phyloP scores from a whole-genome alignment of 2,797 vertebrate genomes.

The Rhyacichthys aspro region DNA sequence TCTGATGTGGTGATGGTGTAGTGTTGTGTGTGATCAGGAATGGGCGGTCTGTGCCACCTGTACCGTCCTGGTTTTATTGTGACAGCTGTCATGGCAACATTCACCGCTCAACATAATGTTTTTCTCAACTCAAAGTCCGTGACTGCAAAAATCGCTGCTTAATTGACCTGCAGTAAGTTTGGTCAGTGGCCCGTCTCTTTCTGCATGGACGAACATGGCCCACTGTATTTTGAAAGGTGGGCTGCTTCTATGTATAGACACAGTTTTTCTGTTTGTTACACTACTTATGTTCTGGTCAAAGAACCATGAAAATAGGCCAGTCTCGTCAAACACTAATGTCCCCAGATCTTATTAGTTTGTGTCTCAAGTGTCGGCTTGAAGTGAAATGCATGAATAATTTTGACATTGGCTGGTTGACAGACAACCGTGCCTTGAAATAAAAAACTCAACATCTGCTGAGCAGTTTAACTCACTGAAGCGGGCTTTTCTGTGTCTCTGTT shows the following conservation, averaged over 20 bases:
- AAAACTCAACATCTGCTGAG: conserved; percentile 42
- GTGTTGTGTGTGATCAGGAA: conserved; percentile 26
- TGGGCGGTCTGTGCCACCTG: conserved; percentile 36
- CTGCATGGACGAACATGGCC: conserved; percentile 21
- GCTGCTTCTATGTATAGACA: conserved; percentile 20
- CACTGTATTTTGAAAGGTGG: conserved; percentile 22
- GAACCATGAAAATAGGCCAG: conserved; percentile 12
- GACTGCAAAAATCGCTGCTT: conserved; percentile 51
- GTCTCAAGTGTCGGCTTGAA: conserved; percentile 23
- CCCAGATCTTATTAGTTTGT: conserved; percentile 38
- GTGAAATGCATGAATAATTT: conserved; percentile 38
- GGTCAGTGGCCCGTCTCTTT: conserved; percentile 38
- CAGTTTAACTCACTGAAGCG: conserved; percentile 44
- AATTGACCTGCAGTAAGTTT: conserved; percentile 67
- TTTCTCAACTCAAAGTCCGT: conserved; percentile 40
- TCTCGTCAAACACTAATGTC: conserved; percentile 14
- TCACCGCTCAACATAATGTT: conserved; percentile 45
- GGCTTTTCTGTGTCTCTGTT: conserved; percentile 48
- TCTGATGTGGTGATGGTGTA: conserved; percentile 27
- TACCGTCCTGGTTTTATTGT: conserved; percentile 36
- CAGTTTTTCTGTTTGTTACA: conserved; percentile 11
- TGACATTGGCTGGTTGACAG: conserved; percentile 55
- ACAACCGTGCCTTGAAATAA: conserved; percentile 50
- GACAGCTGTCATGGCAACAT: conserved; percentile 47
- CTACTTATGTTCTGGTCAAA: not conserved